Evolutionary conservation across 1,140 invertebrate genomes (phyloP).

Genomic region (Conus betulinus): DNA sequence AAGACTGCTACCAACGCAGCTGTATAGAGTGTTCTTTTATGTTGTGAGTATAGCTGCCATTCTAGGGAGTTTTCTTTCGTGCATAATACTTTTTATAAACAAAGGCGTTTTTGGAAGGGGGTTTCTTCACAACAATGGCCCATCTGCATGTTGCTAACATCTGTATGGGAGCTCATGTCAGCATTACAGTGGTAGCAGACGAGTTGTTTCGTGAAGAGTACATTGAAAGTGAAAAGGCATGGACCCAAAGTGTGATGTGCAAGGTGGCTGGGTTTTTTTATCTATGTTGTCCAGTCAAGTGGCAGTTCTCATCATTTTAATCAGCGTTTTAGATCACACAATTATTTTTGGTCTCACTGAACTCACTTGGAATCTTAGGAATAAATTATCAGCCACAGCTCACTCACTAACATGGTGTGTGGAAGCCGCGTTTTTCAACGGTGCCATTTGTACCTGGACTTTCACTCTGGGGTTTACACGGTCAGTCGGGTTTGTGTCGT

Average conservation of each 20-base stretch:
- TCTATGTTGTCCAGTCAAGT: not conserved
- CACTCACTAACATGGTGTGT: not conserved
- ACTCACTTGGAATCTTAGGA: not conserved
- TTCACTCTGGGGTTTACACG: not conserved
- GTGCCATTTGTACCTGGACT: not conserved
- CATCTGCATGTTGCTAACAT: not conserved
- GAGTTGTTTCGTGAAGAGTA: not conserved
- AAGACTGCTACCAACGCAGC: conserved; percentile 49
- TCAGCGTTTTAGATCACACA: not conserved
- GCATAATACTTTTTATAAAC: not conserved
- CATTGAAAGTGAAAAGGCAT: not conserved
- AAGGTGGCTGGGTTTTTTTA: not conserved
- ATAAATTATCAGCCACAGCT: not conserved
- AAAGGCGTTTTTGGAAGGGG: too few species aligned
- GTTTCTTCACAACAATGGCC: not conserved
- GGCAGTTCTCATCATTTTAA: not conserved
- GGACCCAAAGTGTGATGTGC: not conserved
- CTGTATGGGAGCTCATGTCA: not conserved
- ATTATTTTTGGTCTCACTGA: not conserved
- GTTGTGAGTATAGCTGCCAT: conserved; percentile 49
- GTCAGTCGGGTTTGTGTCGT: not conserved
- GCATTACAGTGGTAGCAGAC: not conserved
- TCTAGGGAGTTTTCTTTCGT: conserved; percentile 45
- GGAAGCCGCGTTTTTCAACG: not conserved
- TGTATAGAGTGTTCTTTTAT: conserved; percentile 54